Conservation (phyloP, 2,797 vertebrate species). For the Darevskia nairensis region DNA sequence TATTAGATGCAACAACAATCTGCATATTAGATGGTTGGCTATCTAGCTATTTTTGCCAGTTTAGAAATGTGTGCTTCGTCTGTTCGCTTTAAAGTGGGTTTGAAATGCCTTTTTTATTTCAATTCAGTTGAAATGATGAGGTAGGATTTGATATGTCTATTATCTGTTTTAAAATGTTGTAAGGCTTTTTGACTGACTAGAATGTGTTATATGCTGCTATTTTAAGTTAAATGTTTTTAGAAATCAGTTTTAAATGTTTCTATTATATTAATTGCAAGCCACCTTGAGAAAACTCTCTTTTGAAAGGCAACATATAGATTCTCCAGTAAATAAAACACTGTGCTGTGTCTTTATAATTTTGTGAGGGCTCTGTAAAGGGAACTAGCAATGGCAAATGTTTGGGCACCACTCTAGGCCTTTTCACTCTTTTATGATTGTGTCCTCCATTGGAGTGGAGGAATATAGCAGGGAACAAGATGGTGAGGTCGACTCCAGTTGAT, state of each 20-base stretch:
- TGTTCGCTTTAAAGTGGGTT: not conserved
- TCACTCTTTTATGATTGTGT: not conserved
- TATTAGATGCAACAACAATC: not conserved
- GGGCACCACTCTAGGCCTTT: not conserved
- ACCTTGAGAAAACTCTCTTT: not conserved
- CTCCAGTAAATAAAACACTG: not conserved
- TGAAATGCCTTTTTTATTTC: not conserved
- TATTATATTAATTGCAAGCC: not conserved
- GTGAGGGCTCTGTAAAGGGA: too few relatives aligned
- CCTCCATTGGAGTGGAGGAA: too few relatives aligned
- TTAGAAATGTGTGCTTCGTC: not conserved
- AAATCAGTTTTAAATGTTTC: not conserved
- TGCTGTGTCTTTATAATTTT: not conserved
- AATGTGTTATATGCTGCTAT: not conserved
- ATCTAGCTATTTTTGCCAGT: constrained; percentile 8
- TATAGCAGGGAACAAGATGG: too few relatives aligned
- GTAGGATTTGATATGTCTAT: not conserved
- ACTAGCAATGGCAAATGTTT: not conserved
- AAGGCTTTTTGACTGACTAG: not conserved
- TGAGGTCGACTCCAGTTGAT: not conserved
- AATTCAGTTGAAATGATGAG: not conserved
- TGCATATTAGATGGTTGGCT: not conserved
- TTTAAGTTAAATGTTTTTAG: not conserved
- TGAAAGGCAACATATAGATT: not conserved
- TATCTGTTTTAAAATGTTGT: not conserved